phyloP scores from a whole-genome alignment of 2,888 invertebrate genomes.

The Ormia ochracea region DNA sequence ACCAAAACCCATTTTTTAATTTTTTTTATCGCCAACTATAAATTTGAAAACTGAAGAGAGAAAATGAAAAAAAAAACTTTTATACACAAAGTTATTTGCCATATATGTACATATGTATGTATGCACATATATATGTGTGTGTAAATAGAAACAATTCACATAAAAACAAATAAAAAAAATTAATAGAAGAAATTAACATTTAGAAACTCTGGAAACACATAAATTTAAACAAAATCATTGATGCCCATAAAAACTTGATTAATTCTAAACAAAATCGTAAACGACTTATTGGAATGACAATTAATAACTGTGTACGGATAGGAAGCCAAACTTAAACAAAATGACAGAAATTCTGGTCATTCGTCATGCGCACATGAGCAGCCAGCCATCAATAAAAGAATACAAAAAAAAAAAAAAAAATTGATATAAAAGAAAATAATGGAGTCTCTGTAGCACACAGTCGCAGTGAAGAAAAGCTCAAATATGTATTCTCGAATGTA shows the following conservation, averaged over 20 bases:
- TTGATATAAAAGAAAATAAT: slow-evolving; percentile 22
- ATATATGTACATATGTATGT: not conserved
- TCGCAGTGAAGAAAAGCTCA: not conserved
- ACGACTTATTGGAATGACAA: not conserved
- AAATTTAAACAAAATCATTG: slow-evolving; percentile 30
- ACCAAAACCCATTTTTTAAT: not conserved
- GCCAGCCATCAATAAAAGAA: slow-evolving; percentile 54
- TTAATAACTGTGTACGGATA: slow-evolving; percentile 2
- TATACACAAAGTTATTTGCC: not conserved
- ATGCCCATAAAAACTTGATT: slow-evolving; percentile 35
- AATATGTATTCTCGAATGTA: too few relatives aligned
- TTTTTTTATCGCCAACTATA: slow-evolving; percentile 19
- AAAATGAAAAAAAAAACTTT: slow-evolving; percentile 25
- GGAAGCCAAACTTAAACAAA: slow-evolving; percentile 60
- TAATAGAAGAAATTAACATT: slow-evolving; percentile 22
- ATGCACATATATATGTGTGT: too few relatives aligned
- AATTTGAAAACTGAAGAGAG: slow-evolving; percentile 18
- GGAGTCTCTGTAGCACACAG: slow-evolving; percentile 11
- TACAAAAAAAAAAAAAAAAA: not conserved
- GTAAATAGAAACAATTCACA: slow-evolving; percentile 30
- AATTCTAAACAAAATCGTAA: not conserved
- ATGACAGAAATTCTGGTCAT: slow-evolving; percentile 76
- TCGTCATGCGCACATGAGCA: slow-evolving; percentile 75
- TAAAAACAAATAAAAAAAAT: not conserved
- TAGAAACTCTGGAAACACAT: slow-evolving; percentile 2